Conservation (phyloP, 2,888 invertebrate genomes). For the Melinaea menophilus region DNA sequence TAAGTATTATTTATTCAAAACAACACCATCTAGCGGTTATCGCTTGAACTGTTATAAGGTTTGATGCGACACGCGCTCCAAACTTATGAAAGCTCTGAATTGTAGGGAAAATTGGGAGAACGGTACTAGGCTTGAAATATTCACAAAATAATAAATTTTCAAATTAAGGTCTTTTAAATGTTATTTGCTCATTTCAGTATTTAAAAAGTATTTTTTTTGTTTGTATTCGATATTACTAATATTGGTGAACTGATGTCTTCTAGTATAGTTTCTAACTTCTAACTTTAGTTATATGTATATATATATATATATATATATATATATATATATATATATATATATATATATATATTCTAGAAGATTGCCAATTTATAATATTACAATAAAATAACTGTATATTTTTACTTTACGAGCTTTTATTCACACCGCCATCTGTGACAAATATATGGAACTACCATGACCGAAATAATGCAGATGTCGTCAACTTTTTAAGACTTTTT, state of each 20-base stretch:
- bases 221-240: no score
- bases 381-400: not conserved
- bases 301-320: no score
- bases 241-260: no score
- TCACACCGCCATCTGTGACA: constrained; percentile 40
- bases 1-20: constrained; percentile 14
- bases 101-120: not conserved
- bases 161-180: no score
- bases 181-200: no score
- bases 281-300: no score
- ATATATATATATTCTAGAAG: no score
- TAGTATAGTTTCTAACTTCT: no score
- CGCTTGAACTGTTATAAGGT: constrained; percentile 34
- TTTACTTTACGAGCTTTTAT: not conserved
- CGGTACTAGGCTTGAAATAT: no score
- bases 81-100: not conserved
- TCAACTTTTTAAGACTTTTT: not conserved
- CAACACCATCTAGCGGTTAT: constrained; percentile 35
- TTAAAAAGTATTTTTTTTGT: no score
- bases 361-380: not conserved
- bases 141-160: no score
- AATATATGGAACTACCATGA: constrained; percentile 29
- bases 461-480: constrained; percentile 23
- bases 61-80: constrained; percentile 9
- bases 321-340: no score